Base-by-base conservation (phyloP, 2,888 invertebrate species). In the Aelia acuminata region DNA sequence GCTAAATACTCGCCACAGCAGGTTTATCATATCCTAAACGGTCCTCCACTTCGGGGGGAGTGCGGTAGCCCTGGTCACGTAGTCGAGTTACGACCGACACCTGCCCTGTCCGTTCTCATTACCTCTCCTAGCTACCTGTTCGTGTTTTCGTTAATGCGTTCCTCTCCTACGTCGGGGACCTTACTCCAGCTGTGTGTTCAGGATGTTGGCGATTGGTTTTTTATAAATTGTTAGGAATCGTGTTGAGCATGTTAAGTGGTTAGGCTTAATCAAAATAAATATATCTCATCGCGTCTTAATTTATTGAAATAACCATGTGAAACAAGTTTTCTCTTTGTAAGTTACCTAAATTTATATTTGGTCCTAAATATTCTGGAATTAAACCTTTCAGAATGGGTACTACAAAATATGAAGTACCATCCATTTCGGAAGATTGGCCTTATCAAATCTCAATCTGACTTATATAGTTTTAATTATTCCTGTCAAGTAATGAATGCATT, bases 1-100 rank as follows among this genome's bases (percentile, higher is more conserved):
- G 63, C 63, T 70, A 70, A 70, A 70, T 70, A 70, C 63, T 35
- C 18, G 5, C 63, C 15, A 20, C 7, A 7, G 26, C 63, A 70
- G 5, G 31, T 70, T 70, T 70, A 70, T 70, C 63, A 70, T 70
- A 35, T 70, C 63, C 63, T 70, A 70, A 70, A 70, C 63, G 63
- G 35, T 70, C 35, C 35, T 70, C 63, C 20, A 18, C 31, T 70
- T 70, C 63, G 63, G 31, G 35, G 63, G 35, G 63, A 18, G 31
- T 35, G 63, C 63, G 35, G 63, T 70, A 70, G 80, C 43, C n/a
- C 4, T 43, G 43, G 80, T 80, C 80, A 80, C 80, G 80, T 80
- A 80, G 80, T 22, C 39, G 39, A 80, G 43, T 80, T 80, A 80
- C 80, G 80, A 47, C 80, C 80, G 43, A 80, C 80, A 80, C 80